Evolutionary conservation across 2,888 invertebrate genomes (phyloP).

Genomic region (Erebia epiphron): DNA sequence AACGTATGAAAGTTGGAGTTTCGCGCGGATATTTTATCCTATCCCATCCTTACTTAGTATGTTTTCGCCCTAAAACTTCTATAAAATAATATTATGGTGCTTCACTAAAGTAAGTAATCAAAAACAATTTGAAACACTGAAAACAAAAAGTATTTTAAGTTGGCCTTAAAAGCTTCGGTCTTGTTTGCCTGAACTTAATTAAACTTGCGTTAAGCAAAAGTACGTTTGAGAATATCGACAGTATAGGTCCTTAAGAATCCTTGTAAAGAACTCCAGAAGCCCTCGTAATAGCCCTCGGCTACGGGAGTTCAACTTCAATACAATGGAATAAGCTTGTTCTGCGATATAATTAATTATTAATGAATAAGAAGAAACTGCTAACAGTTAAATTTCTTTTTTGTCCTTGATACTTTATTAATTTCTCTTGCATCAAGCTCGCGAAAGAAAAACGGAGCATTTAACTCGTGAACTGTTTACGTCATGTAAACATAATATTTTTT

Average conservation of each 20-base stretch:
- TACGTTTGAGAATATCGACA: conserved; percentile 9
- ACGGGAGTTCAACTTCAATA: neutral
- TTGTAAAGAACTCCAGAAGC: neutral
- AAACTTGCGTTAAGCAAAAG: conserved; percentile 9
- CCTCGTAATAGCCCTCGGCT: neutral
- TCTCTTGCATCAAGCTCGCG: too few species aligned
- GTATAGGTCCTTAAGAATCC: conserved; percentile 1
- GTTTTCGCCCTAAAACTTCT: neutral
- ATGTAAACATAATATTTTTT: too few species aligned
- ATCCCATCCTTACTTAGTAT: neutral
- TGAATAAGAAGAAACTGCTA: too few species aligned
- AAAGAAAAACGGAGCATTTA: too few species aligned
- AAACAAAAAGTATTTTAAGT: conserved; percentile 18
- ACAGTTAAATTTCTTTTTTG: too few species aligned
- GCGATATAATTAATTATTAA: too few species aligned
- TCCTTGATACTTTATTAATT: too few species aligned
- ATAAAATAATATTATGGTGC: neutral
- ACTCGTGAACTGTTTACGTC: too few species aligned
- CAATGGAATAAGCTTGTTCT: neutral
- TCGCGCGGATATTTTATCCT: too few species aligned
- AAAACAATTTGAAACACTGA: conserved; percentile 7
- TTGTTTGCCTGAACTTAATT: conserved; percentile 11
- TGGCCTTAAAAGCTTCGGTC: conserved; percentile 14
- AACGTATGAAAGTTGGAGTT: too few species aligned
- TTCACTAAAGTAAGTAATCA: neutral